Base-by-base conservation (phyloP, 2,113 vertebrate genomes). In the Aegotheles bennettii region DNA sequence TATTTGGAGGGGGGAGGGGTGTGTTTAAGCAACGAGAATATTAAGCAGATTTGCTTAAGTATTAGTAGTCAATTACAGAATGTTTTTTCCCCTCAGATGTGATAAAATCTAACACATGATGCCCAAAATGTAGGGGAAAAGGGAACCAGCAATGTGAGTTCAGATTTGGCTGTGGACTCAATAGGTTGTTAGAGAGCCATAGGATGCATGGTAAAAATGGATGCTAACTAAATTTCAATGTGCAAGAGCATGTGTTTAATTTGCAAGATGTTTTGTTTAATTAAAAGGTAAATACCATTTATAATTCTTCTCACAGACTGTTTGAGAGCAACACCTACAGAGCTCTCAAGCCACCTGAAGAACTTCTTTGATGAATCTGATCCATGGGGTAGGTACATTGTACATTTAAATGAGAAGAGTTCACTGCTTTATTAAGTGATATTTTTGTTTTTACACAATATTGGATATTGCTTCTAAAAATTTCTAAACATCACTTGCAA, bases 271-370 rank as follows among this genome's bases (percentile, higher is more conserved):
- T 95, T 98, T 98, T 97, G 97, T 97, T 97, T 95, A 98, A 98
- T 98, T 98, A 97, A 98, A 98, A 98, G 96, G 97, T 98, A 98
- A 98, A 98, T 96, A 97, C 92, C 91, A 94, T 94, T 98, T 97
- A 93, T 95, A 92, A 98, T 97, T 97, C 97, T 93, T 97, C 97
- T 98, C 93, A 97, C 97, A 97, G 97, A 97, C 93, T 48, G 71
- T 92, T 97, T 94, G 73, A 92, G 93, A 97, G 84, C 82, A 94
- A 86, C 75, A 98, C 95, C 96, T 96, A 97, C 97, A 85, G 96
- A 91, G 93, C 93, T 89, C 89, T 97, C 86, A 85, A 95, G 96
- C 60, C 16, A 64, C 91, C 85, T 59, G 77, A 89, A 97, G 92
- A 97, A 97, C 94, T 95, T 95, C 83, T 95, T 93, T 83, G 94